phyloP scores from a whole-genome alignment of 2,113 vertebrate genomes.

The Galeopterus variegatus region DNA sequence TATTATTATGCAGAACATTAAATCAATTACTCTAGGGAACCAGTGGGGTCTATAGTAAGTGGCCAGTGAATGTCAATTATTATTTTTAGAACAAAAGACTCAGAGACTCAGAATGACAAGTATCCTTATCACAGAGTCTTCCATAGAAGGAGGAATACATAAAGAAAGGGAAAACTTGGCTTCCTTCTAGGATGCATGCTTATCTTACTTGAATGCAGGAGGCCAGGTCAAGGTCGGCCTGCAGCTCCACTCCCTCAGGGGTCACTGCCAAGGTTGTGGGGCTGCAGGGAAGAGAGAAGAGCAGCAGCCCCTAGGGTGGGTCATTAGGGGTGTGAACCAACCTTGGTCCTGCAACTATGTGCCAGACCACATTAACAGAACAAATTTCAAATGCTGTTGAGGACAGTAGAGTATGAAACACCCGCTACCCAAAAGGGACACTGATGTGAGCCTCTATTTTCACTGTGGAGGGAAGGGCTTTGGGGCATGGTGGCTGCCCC shows the following conservation, averaged over 20 bases:
- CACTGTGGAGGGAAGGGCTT: background rate
- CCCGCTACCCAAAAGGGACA: background rate
- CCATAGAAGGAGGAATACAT: background rate
- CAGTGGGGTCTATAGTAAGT: background rate
- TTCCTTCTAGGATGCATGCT: background rate
- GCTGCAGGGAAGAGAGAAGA: background rate
- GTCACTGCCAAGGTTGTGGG: background rate
- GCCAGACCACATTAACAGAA: background rate
- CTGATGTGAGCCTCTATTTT: rapidly evolving
- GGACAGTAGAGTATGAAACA: background rate
- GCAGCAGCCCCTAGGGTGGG: background rate
- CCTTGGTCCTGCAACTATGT: no score
- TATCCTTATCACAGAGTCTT: background rate
- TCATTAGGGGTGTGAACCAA: no score
- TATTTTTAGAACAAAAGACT: conserved; percentile 32
- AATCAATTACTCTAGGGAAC: background rate
- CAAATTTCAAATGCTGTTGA: background rate
- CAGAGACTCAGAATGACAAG: background rate
- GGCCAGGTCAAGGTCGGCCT: background rate
- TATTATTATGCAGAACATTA: background rate
- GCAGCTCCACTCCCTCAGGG: background rate
- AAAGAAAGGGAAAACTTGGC: background rate
- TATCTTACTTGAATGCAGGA: background rate
- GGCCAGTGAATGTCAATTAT: background rate
- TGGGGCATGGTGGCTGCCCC: no score